phyloP scores from a whole-genome alignment of 1,140 invertebrate species.

The Drosophila albomicans region DNA sequence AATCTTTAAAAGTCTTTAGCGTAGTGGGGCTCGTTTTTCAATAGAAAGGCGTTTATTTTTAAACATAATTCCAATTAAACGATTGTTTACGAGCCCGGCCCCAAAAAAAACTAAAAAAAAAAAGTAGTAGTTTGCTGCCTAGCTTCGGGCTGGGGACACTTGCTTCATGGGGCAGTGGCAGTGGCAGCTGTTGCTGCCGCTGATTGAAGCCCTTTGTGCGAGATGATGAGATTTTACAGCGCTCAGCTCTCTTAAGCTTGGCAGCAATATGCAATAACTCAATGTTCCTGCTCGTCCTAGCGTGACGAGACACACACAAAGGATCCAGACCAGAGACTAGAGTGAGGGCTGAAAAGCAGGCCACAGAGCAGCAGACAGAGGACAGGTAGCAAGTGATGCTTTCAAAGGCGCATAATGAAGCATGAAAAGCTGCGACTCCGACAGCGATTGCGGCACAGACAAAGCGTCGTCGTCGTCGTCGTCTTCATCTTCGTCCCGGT shows the following conservation, averaged over 20 bases:
- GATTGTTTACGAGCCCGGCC: constrained; percentile 58
- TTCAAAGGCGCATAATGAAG: constrained; percentile 69
- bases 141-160: constrained; percentile 38
- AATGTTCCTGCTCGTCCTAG: constrained; percentile 51
- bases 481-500: too few species aligned
- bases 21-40: constrained; percentile 52
- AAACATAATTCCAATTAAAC: constrained; percentile 79
- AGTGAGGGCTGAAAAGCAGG: not conserved
- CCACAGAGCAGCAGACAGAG: constrained; percentile 8
- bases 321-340: constrained; percentile 16
- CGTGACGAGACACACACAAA: constrained; percentile 55
- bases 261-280: constrained; percentile 73
- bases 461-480: constrained; percentile 50
- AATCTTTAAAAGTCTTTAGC: constrained; percentile 27
- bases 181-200: not conserved
- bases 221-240: constrained; percentile 15
- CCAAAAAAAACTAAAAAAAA: constrained; percentile 46
- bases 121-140: constrained; percentile 17
- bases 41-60: constrained; percentile 67
- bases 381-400: constrained; percentile 33
- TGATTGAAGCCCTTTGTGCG: constrained; percentile 25
- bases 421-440: constrained; percentile 41
- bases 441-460: constrained; percentile 45
- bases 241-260: constrained; percentile 11
- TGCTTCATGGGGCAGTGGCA: constrained; percentile 32